phyloP scores from a whole-genome alignment of 2,797 vertebrate species.

The Thunnus albacares region DNA sequence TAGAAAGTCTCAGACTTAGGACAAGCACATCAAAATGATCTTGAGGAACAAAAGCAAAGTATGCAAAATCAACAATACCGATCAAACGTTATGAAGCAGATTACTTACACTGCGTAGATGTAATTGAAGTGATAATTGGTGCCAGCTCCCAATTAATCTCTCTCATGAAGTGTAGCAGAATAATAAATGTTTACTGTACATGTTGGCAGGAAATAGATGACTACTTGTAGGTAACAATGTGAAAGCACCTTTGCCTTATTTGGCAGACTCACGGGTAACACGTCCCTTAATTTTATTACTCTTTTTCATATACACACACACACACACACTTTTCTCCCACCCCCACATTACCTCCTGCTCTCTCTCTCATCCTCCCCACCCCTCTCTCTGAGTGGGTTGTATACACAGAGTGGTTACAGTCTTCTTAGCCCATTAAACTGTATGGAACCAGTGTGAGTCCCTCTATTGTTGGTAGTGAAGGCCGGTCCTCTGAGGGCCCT shows the following conservation, averaged over 20 bases:
- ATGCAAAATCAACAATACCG: not conserved
- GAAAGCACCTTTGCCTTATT: conserved; percentile 50
- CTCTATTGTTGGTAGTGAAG: conserved; percentile 64
- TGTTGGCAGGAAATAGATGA: conserved; percentile 28
- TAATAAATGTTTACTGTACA: conserved; percentile 17
- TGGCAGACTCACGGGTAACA: conserved; percentile 43
- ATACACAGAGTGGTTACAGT: conserved; percentile 68
- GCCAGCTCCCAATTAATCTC: not conserved
- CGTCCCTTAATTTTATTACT: conserved; percentile 49
- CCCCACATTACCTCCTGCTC: conserved; percentile 21
- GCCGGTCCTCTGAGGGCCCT: conserved; percentile 60
- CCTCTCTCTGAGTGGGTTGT: conserved; percentile 60
- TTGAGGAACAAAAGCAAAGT: not conserved
- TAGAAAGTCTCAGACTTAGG: not conserved
- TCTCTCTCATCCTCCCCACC: conserved; percentile 28
- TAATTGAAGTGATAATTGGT: not conserved
- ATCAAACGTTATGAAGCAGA: not conserved
- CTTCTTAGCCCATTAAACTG: conserved; percentile 64
- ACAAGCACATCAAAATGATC: not conserved
- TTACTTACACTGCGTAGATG: not conserved
- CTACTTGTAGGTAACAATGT: conserved; percentile 16
- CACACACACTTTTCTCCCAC: conserved; percentile 32
- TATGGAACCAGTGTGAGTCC: conserved; percentile 63
- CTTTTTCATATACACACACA: not conserved
- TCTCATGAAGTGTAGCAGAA: conserved; percentile 11